These are phyloP conservation scores for Phasianus colchicus DNA, from an alignment of 2,113 vertebrate genomes.

Conservation along the genomic window DNA sequence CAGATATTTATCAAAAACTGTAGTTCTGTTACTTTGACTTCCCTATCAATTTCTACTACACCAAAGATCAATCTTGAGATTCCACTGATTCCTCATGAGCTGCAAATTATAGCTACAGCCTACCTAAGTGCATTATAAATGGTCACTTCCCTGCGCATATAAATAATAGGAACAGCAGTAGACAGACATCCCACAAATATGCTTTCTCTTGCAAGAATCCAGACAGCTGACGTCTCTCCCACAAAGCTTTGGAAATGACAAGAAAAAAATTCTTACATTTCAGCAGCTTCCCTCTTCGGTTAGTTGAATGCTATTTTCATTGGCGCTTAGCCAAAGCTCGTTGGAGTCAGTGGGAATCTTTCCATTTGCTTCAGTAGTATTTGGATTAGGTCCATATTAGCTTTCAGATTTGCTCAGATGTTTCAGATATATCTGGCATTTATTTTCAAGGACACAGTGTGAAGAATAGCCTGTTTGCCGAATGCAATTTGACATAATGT, in stretches of 20 bases:
- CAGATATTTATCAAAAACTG: not conserved
- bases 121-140: not conserved
- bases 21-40: not conserved
- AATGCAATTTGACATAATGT: not conserved
- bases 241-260: not conserved
- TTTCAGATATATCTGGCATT: conserved; percentile 29
- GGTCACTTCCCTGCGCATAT: not conserved
- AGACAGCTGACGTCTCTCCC: not conserved
- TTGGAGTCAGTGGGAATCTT: not conserved
- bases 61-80: not conserved
- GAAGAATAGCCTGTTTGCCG: not conserved
- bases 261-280: conserved; percentile 7
- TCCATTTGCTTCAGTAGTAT: conserved; percentile 19
- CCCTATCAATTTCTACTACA: not conserved
- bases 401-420: conserved; percentile 42
- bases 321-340: conserved; percentile 25
- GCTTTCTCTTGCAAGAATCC: not conserved
- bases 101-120: not conserved
- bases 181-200: not conserved
- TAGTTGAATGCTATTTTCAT: not conserved
- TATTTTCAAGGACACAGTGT: conserved; percentile 29
- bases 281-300: not conserved
- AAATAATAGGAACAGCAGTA: not conserved
- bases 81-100: not conserved
- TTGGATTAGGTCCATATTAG: conserved; percentile 42